Base-by-base conservation (phyloP, 1,140 invertebrate species). In the Bombus soroeensis region DNA sequence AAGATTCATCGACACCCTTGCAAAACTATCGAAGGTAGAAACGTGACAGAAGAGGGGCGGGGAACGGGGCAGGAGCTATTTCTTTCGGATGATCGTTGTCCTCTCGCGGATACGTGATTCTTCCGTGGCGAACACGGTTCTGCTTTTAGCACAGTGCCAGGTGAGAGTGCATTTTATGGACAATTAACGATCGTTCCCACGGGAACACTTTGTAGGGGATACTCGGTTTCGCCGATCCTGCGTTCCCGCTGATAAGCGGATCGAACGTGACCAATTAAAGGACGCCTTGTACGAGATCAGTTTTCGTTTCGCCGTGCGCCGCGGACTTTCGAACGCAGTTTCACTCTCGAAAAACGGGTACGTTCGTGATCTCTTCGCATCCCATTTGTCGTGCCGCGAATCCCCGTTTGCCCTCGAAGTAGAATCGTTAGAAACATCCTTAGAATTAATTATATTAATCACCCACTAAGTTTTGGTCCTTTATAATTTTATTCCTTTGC, bases 211-310 rank as follows among this genome's bases (percentile, higher is more conserved):
- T 70, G 81, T 78, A 53, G 64, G 81, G 81, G 64, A 78, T 70
- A 83, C 74, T 32, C 37, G 43, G 80, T 83, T 53, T n/a, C 73
- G 73, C 12, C 81, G 74, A 57, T 78, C 74, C 43, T 77, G 74
- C 81, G 81, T 83, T 32, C 32, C 59, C 41, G 74, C 74, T 83
- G 81, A 83, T 83, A 83, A 83, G 59, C 81, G 12, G 64, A 83
- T 83, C 81, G 74, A 83, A 83, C 81, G 81, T 83, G 81, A 83
- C 81, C 81, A 83, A 83, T 83, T 83, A 83, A 83, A 83, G 74
- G 47, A 77, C 47, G 74, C 22, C 62, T 83, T 83, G 81, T 83
- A 83, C 62, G 81, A 78, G 81, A 83, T 83, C 74, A 83, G 73
- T 83, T 83, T 83, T 83, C 71, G 73, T 59, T 74, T 68, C 34